phyloP scores from a whole-genome alignment of 2,888 invertebrate genomes.

The Herminia tarsipennalis region DNA sequence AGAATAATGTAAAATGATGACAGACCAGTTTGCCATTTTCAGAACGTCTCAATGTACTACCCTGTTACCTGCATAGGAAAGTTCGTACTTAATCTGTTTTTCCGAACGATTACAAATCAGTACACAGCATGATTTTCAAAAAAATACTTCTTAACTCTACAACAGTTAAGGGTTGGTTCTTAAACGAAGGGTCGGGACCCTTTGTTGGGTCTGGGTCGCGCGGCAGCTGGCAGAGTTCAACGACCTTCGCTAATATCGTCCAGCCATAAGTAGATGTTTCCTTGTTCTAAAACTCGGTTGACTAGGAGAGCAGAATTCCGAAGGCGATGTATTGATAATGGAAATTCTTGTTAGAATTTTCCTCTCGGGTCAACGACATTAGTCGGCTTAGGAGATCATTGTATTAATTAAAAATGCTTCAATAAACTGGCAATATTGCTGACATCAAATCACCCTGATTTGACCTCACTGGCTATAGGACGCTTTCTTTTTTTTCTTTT shows the following conservation, averaged over 20 bases:
- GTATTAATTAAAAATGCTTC: too few species aligned
- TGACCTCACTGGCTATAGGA: too few species aligned
- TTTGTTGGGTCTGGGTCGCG: slow-evolving; percentile 44
- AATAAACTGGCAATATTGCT: too few species aligned
- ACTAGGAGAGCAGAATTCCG: slow-evolving; percentile 17
- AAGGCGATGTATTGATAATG: slow-evolving; percentile 5
- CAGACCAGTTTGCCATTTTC: too few species aligned
- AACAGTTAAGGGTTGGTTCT: slow-evolving; percentile 48
- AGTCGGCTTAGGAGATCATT: too few species aligned
- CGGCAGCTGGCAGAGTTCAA: slow-evolving; percentile 61
- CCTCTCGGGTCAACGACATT: neutral
- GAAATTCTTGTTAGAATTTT: too few species aligned
- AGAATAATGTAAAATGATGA: too few species aligned
- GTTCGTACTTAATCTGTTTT: too few species aligned
- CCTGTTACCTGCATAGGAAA: too few species aligned
- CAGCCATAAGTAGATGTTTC: slow-evolving; percentile 34
- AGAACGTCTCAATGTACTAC: too few species aligned
- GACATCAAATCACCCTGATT: too few species aligned
- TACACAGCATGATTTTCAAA: slow-evolving; percentile 16
- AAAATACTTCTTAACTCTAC: slow-evolving; percentile 30
- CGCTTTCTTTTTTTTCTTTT: too few species aligned
- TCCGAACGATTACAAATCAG: slow-evolving; percentile 3
- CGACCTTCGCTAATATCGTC: slow-evolving; percentile 70
- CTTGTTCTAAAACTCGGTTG: slow-evolving; percentile 38
- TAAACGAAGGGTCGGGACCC: slow-evolving; percentile 55